Conservation (phyloP, 2,113 vertebrate species). For the Poeciliopsis retropinna region DNA sequence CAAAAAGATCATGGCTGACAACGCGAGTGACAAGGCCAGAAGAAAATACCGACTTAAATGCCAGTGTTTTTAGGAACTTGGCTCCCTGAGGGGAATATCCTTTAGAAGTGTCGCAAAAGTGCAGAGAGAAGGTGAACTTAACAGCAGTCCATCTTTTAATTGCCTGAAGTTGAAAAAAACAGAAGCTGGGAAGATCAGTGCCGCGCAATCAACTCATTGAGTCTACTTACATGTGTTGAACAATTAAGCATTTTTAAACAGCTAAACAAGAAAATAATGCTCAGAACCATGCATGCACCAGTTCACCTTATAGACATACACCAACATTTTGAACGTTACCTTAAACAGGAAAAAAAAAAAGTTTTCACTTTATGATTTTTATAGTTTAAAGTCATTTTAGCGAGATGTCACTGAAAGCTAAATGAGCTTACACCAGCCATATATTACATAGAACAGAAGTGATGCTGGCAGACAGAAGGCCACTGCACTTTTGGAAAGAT, state of each 20-base stretch:
- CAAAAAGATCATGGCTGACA: neutral
- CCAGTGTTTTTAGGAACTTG: conserved; percentile 20
- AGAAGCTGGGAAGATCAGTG: no score
- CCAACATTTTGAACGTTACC: no score
- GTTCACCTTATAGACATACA: neutral
- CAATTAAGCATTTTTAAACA: neutral
- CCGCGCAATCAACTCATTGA: no score
- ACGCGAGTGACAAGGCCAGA: neutral
- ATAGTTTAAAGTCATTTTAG: no score
- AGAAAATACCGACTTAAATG: conserved; percentile 15
- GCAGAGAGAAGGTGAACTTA: conserved; percentile 48
- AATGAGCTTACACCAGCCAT: no score
- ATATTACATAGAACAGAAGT: no score
- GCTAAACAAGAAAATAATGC: neutral
- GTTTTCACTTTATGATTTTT: no score
- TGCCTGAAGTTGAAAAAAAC: no score
- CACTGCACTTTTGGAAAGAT: no score
- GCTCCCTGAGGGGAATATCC: conserved; percentile 3
- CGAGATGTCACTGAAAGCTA: no score
- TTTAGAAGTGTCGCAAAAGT: conserved; percentile 33
- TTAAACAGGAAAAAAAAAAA: no score
- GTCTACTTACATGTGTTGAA: conserved; percentile 13
- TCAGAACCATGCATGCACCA: neutral
- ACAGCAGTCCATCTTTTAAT: conserved; percentile 57
- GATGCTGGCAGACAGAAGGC: no score